Percentiles rank a stretch among this genome's conserved stretches.
Evolutionary conservation across 2,797 vertebrate species (phyloP).

Genomic region (Manis javanica): DNA sequence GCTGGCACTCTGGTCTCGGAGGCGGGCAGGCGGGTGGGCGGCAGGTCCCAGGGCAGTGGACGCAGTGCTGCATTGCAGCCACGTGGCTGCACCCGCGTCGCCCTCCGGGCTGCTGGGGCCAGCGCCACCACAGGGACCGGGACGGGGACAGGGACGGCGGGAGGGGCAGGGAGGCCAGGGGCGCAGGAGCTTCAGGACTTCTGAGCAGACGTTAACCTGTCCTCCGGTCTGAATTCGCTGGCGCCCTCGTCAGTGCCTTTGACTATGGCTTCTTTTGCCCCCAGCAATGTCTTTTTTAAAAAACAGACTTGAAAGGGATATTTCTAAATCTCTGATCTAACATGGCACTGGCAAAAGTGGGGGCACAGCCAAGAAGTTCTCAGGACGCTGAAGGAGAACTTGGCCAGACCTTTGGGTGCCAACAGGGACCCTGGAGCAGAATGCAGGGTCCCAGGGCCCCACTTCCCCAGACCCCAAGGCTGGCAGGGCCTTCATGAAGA

Average conservation of each 20-base stretch:
- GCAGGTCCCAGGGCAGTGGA: not conserved
- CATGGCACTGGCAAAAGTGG: not conserved
- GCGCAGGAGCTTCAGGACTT: fast-evolving
- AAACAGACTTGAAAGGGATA: not conserved
- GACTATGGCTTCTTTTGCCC: not conserved
- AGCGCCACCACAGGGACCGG: not conserved
- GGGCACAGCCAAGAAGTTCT: fast-evolving
- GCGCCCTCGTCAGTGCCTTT: fast-evolving
- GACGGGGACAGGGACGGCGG: no score
- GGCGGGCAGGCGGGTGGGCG: no score
- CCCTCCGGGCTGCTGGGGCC: not conserved
- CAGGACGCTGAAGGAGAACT: fast-evolving
- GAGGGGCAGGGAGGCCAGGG: not conserved
- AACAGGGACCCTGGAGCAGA: no score
- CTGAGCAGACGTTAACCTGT: fast-evolving
- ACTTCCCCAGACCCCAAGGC: not conserved
- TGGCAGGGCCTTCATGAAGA: not conserved
- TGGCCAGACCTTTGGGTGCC: not conserved
- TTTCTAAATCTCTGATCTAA: not conserved
- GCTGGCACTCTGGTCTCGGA: not conserved
- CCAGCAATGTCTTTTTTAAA: not conserved
- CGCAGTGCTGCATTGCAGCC: constrained; percentile 32
- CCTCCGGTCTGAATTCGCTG: no score
- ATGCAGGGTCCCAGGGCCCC: not conserved
- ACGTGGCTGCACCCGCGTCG: fast-evolving